Percentiles rank a stretch among this genome's conserved stretches.
phyloP scores from a whole-genome alignment of 2,113 vertebrate species.

The Oreocharis arfaki region DNA sequence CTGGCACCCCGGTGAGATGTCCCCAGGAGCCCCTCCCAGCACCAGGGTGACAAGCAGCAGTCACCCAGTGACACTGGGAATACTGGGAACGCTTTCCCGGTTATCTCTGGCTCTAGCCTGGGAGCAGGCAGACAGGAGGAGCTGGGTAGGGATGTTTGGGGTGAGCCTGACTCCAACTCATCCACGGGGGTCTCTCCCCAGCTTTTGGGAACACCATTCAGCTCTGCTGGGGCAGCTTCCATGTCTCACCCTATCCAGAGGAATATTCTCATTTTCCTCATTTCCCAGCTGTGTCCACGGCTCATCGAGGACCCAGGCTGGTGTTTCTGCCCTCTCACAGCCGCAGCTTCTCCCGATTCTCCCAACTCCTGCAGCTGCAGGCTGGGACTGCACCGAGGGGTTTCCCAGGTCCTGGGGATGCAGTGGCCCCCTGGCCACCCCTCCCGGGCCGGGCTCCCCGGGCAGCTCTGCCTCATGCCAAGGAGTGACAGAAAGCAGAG shows the following conservation, averaged over 20 bases:
- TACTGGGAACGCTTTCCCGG: not conserved
- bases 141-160: fast-evolving
- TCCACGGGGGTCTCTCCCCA: not conserved
- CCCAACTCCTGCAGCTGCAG: not conserved
- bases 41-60: not conserved
- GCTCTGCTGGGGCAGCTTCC: not conserved
- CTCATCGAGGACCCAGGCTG: not conserved
- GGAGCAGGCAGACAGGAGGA: not conserved
- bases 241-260: not conserved
- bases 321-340: not conserved
- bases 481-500: not conserved
- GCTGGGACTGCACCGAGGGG: not conserved
- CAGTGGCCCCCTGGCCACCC: not conserved
- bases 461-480: not conserved
- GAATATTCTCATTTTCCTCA: not conserved
- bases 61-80: not conserved
- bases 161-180: not conserved
- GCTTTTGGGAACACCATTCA: not conserved
- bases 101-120: not conserved
- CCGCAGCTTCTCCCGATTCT: not conserved
- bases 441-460: not conserved
- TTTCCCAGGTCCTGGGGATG: not conserved
- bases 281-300: not conserved
- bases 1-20: not conserved
- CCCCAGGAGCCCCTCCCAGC: not conserved